These are phyloP conservation scores for Clarias platycephalus DNA, from an alignment of 2,797 vertebrate genomes.

Conservation along the genomic window DNA sequence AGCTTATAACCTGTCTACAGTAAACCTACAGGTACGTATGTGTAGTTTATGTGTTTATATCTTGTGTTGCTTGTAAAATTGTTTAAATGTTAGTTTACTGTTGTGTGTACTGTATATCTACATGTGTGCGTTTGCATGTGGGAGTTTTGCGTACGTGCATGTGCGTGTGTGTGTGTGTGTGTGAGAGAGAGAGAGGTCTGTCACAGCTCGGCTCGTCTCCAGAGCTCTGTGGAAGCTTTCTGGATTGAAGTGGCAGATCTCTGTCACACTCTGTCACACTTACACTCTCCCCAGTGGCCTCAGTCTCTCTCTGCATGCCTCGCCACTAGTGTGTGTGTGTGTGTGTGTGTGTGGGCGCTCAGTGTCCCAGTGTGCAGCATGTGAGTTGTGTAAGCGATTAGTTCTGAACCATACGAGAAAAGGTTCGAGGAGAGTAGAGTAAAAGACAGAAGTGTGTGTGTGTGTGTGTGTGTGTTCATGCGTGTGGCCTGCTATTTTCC, in stretches of 20 bases:
- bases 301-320: conserved; percentile 48
- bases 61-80: too few species aligned
- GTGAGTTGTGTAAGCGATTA: conserved; percentile 44
- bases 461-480: conserved; percentile 23
- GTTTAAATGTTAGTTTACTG: too few species aligned
- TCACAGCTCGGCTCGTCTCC: conserved; percentile 43
- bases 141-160: too few species aligned
- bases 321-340: conserved; percentile 32
- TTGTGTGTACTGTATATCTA: too few species aligned
- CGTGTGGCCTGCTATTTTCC: conserved; percentile 29
- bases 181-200: conserved; percentile 14
- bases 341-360: conserved; percentile 13
- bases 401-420: conserved; percentile 15
- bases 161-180: background rate
- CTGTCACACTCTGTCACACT: conserved; percentile 57
- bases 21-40: too few species aligned
- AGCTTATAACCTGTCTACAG: too few species aligned
- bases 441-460: conserved; percentile 1
- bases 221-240: conserved; percentile 50
- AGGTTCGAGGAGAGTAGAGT: background rate
- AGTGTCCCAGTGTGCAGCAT: conserved; percentile 31
- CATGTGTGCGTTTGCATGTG: too few species aligned
- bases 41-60: too few species aligned
- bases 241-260: conserved; percentile 54
- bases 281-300: conserved; percentile 46